Percentiles rank a stretch among this genome's conserved stretches.
These are phyloP conservation scores for Melipona beecheii DNA, from an alignment of 2,888 invertebrate genomes.

Conservation along the genomic window DNA sequence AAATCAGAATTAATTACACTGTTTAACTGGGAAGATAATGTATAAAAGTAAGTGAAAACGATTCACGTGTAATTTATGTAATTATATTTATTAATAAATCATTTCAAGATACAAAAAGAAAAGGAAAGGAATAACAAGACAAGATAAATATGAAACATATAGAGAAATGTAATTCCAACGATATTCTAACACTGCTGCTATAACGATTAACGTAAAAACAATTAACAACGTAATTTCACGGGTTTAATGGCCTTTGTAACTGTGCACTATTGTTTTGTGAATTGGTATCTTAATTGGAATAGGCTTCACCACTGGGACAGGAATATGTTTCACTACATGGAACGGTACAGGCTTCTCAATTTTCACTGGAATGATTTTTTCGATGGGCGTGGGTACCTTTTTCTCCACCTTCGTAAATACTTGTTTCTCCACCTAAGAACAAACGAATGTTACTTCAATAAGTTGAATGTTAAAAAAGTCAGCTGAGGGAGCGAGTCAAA, in stretches of 20 bases:
- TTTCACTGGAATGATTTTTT: constrained; percentile 88
- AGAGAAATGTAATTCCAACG: too few species aligned
- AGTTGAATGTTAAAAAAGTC: not conserved
- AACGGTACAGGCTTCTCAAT: constrained; percentile 89
- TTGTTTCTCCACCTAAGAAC: constrained; percentile 72
- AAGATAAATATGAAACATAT: not conserved
- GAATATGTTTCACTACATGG: constrained; percentile 87
- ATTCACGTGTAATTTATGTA: not conserved
- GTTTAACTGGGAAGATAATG: not conserved
- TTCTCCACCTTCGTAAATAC: constrained; percentile 74
- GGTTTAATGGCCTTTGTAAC: constrained; percentile 84
- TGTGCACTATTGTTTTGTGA: constrained; percentile 89
- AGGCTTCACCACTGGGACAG: constrained; percentile 88
- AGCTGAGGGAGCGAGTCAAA: not conserved
- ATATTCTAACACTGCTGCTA: not conserved
- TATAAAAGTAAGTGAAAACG: not conserved
- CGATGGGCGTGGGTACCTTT: constrained; percentile 87
- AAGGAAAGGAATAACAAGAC: not conserved
- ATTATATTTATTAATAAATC: constrained; percentile 41
- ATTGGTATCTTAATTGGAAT: constrained; percentile 89
- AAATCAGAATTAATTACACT: accelerated
- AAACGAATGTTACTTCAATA: not conserved
- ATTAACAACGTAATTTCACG: not conserved
- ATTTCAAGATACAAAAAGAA: not conserved
- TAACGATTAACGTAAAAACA: not conserved